Conservation (phyloP, 2,888 invertebrate genomes). For the Drosophila helvetica region DNA sequence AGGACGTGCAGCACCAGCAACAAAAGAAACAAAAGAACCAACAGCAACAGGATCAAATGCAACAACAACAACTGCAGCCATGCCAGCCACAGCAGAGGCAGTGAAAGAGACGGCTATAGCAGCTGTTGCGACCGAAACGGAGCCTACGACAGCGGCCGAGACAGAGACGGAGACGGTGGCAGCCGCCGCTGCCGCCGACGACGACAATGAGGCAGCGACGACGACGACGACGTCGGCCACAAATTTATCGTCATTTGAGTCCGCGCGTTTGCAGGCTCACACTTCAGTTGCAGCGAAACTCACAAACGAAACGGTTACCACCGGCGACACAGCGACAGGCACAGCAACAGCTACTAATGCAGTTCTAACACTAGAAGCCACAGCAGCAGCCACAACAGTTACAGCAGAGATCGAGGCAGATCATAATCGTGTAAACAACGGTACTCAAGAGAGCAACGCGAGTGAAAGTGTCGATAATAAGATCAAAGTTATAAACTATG, state of each 20-base stretch:
- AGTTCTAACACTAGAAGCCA: constrained; percentile 28
- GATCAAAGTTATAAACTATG: constrained; percentile 68
- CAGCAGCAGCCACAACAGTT: constrained; percentile 46
- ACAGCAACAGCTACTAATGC: constrained; percentile 47
- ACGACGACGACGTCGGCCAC: constrained; percentile 67
- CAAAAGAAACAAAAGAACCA: constrained; percentile 33
- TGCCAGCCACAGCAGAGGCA: constrained; percentile 15
- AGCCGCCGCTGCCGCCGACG: constrained; percentile 45
- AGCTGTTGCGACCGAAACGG: constrained; percentile 40
- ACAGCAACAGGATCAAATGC: constrained; percentile 46
- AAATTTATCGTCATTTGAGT: constrained; percentile 78
- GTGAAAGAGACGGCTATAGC: constrained; percentile 61
- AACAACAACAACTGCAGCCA: constrained; percentile 41
- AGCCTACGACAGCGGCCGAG: constrained; percentile 31
- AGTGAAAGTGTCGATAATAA: constrained; percentile 75
- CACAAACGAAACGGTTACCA: constrained; percentile 79
- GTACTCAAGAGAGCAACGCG: constrained; percentile 56
- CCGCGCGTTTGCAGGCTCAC: constrained; percentile 73
- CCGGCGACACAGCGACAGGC: constrained; percentile 35
- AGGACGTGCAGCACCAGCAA: constrained; percentile 33
- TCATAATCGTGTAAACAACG: constrained; percentile 58
- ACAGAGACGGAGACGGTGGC: constrained; percentile 37
- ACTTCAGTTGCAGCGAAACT: constrained; percentile 83
- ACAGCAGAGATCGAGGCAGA: constrained; percentile 45
- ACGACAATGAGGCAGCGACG: constrained; percentile 49